These are phyloP conservation scores for Neosilurus mollespiculum DNA, from an alignment of 2,797 vertebrate species.

Conservation along the genomic window DNA sequence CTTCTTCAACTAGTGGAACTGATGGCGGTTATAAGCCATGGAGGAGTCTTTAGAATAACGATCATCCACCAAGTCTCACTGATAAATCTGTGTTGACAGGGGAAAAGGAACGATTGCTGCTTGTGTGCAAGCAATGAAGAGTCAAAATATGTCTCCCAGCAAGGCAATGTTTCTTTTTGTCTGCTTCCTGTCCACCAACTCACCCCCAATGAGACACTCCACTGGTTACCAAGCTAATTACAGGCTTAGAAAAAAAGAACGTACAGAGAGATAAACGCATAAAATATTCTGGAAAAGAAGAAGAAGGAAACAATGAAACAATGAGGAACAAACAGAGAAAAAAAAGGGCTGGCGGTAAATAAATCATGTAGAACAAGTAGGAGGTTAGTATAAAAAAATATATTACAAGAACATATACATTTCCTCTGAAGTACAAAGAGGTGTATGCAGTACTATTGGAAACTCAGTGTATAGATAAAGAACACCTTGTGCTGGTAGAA, in stretches of 20 bases:
- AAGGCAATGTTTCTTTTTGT: slow-evolving; percentile 20
- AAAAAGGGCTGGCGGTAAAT: not conserved
- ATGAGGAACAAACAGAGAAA: not conserved
- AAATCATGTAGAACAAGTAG: not conserved
- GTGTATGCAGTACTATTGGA: not conserved
- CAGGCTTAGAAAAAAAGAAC: slow-evolving; percentile 7
- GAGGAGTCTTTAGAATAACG: slow-evolving; percentile 51
- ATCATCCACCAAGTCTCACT: slow-evolving; percentile 45
- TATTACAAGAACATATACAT: not conserved
- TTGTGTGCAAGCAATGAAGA: slow-evolving; percentile 37
- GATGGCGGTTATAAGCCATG: slow-evolving; percentile 44
- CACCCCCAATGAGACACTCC: slow-evolving; percentile 26
- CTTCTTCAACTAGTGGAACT: slow-evolving; percentile 40
- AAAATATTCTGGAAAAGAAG: not conserved
- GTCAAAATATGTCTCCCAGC: slow-evolving; percentile 44
- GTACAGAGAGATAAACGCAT: not conserved
- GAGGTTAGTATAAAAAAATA: not conserved
- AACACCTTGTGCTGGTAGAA: not conserved
- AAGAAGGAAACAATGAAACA: not conserved
- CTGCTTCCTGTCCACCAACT: slow-evolving; percentile 35
- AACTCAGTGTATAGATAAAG: not conserved
- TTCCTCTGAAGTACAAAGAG: not conserved
- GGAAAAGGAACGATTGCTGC: slow-evolving; percentile 34
- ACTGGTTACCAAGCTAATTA: slow-evolving; percentile 18
- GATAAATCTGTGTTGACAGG: slow-evolving; percentile 50